Percentiles rank a stretch among this genome's conserved stretches.
phyloP scores from a whole-genome alignment of 2,888 invertebrate genomes.

The Leptinotarsa juncta region DNA sequence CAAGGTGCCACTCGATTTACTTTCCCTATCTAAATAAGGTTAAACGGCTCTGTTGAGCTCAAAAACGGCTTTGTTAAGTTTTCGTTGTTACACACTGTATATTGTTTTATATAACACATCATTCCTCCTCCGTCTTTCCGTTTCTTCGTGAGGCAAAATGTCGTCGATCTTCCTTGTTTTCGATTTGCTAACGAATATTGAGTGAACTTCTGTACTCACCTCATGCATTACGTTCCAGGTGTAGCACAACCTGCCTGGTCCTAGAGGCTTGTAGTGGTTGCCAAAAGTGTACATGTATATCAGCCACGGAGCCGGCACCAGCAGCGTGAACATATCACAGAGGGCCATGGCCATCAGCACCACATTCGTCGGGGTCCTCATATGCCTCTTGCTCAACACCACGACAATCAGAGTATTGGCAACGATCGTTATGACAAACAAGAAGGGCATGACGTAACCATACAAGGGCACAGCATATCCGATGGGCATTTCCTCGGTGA shows the following conservation, averaged over 20 bases:
- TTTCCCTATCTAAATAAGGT: too few relatives aligned
- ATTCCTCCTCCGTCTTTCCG: too few relatives aligned
- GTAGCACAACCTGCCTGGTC: slow-evolving; percentile 81
- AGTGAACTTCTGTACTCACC: slow-evolving; percentile 67
- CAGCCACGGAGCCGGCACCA: slow-evolving; percentile 91
- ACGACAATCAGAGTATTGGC: slow-evolving; percentile 92
- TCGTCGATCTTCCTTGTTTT: too few relatives aligned
- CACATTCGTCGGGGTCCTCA: slow-evolving; percentile 93
- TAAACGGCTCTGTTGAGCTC: too few relatives aligned
- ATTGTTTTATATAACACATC: too few relatives aligned
- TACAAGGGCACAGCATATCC: slow-evolving; percentile 78
- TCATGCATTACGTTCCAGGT: slow-evolving; percentile 85
- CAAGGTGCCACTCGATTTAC: too few relatives aligned
- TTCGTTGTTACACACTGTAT: too few relatives aligned
- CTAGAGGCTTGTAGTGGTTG: slow-evolving; percentile 84
- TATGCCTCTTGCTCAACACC: slow-evolving; percentile 89
- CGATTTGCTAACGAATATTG: too few relatives aligned
- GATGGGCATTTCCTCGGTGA: slow-evolving; percentile 76
- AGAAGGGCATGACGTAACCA: slow-evolving; percentile 85
- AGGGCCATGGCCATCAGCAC: slow-evolving; percentile 96
- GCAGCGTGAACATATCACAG: slow-evolving; percentile 92
- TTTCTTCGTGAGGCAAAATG: too few relatives aligned
- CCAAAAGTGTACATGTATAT: slow-evolving; percentile 93
- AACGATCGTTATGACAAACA: slow-evolving; percentile 87
- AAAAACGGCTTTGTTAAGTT: too few relatives aligned